A percentile compares a stretch with the other conserved stretches of the same genome.
phyloP scores from a whole-genome alignment of 2,888 invertebrate species.

The Nasonovia ribisnigri region DNA sequence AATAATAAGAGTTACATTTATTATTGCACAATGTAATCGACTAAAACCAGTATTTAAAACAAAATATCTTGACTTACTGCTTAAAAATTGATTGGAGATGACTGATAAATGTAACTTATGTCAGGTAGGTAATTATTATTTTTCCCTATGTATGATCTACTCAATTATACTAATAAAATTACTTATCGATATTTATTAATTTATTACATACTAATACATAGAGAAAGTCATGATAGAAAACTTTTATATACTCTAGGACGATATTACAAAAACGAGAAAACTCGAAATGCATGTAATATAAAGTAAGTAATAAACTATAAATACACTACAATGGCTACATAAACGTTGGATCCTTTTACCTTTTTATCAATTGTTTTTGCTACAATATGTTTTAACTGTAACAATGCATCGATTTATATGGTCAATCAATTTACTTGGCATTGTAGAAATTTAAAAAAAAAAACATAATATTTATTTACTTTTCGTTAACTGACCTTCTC shows the following conservation, averaged over 20 bases:
- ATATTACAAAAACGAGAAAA: background rate
- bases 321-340: background rate
- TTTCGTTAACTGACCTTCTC: conserved; percentile 39
- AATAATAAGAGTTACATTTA: background rate
- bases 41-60: background rate
- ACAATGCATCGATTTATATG: background rate
- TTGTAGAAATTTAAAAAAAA: background rate
- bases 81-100: background rate
- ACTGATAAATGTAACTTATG: background rate
- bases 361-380: background rate
- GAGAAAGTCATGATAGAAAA: background rate
- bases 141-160: background rate
- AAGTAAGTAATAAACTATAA: background rate
- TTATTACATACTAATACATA: too few relatives aligned
- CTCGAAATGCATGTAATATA: background rate
- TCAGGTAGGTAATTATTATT: background rate
- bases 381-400: background rate
- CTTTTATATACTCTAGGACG: background rate
- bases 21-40: background rate
- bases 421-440: background rate
- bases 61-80: background rate
- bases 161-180: background rate
- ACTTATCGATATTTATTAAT: background rate
- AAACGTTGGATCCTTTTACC: background rate
- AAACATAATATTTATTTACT: background rate